These are phyloP conservation scores for Pristionchus entomophagus DNA, from an alignment of 2,888 invertebrate species.

Conservation along the genomic window DNA sequence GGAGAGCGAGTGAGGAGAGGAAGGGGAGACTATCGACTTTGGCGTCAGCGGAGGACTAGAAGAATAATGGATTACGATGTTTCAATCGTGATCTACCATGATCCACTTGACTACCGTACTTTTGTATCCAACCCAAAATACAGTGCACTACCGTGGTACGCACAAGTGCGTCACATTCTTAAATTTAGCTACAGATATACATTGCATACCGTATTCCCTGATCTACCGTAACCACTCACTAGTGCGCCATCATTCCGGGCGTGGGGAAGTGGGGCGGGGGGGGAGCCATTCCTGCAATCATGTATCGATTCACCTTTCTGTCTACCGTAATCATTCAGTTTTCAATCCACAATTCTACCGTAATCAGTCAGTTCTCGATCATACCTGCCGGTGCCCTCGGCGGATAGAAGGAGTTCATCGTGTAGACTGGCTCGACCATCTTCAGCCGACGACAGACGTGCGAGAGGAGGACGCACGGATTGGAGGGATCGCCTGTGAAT, in stretches of 20 bases:
- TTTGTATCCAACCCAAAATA: too few species aligned
- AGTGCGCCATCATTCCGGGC: constrained; percentile 14
- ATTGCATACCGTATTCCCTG: too few species aligned
- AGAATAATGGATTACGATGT: not conserved
- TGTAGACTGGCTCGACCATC: constrained; percentile 54
- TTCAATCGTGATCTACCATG: too few species aligned
- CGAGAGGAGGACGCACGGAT: constrained; percentile 61
- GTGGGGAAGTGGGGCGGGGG: not conserved
- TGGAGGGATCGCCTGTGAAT: constrained; percentile 43
- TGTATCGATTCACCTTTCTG: too few species aligned
- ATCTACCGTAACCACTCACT: constrained; percentile 1
- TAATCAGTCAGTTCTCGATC: too few species aligned
- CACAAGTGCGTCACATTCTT: too few species aligned
- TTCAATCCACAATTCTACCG: too few species aligned
- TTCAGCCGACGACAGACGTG: constrained; percentile 63
- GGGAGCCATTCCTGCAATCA: too few species aligned
- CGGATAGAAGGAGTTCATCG: constrained; percentile 28
- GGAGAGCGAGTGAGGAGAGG: constrained; percentile 31
- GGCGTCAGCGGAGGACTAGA: constrained; percentile 22
- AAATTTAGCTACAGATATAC: too few species aligned
- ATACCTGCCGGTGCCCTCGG: not conserved
- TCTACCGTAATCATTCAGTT: too few species aligned
- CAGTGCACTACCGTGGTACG: not conserved
- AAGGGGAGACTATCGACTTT: not conserved
- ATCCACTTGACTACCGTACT: too few species aligned